A percentile compares a stretch with the other conserved stretches of the same genome.
These are phyloP conservation scores for Scrobipalpa costella DNA, from an alignment of 2,888 invertebrate species.

Conservation along the genomic window DNA sequence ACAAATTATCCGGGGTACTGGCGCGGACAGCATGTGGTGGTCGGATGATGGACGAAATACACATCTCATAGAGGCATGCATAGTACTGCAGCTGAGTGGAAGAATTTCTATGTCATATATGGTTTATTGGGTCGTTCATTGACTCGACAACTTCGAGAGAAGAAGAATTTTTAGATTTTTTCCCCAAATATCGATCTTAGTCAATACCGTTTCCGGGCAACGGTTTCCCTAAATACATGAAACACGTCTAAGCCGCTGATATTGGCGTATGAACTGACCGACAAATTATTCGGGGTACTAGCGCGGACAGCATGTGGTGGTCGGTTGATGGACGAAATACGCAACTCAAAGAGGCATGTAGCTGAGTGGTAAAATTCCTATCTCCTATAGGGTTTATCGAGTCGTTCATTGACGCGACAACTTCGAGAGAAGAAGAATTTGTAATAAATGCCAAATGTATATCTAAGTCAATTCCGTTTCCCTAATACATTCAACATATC, in stretches of 20 bases:
- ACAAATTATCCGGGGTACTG: background rate
- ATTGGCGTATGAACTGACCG: background rate
- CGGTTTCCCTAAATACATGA: constrained; percentile 1
- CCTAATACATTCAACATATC: too few species aligned
- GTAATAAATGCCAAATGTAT: too few species aligned
- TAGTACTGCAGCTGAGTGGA: background rate
- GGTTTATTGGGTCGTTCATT: too few species aligned
- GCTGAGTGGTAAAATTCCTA: background rate
- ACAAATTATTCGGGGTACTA: background rate
- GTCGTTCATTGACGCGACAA: too few species aligned
- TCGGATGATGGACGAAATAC: background rate
- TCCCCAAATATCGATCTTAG: background rate
- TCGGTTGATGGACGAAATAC: background rate
- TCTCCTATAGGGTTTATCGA: too few species aligned
- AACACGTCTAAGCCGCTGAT: background rate
- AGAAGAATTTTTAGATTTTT: too few species aligned
- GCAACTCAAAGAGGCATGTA: background rate
- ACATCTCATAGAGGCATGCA: background rate
- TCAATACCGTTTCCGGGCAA: too few species aligned
- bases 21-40: background rate
- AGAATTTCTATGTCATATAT: background rate
- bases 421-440: too few species aligned
- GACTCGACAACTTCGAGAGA: too few species aligned
- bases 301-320: background rate
- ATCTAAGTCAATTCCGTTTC: too few species aligned